Evolutionary conservation across 2,113 vertebrate species (phyloP).

Genomic region (Hydrochoerus hydrochaeris): DNA sequence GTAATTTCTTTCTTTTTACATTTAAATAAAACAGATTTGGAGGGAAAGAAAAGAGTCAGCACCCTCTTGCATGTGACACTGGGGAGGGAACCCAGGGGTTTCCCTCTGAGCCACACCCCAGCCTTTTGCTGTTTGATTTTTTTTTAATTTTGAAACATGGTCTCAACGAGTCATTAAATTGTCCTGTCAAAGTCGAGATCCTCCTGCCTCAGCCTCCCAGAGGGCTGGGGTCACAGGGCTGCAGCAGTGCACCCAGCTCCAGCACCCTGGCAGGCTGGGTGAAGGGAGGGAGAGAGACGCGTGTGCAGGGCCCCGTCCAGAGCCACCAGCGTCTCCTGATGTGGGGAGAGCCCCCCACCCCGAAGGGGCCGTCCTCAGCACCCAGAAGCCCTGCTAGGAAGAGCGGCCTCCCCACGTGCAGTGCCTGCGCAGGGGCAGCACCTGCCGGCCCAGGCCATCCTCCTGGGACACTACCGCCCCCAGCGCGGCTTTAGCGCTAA

Average conservation of each 20-base stretch:
- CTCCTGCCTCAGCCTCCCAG: neutral
- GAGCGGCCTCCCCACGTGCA: neutral
- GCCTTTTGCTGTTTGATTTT: neutral
- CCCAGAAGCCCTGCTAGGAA: neutral
- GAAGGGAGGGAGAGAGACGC: neutral
- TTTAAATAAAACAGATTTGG: no score
- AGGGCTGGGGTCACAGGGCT: neutral
- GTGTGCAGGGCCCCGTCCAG: neutral
- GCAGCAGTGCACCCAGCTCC: neutral
- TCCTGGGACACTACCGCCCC: conserved; percentile 39
- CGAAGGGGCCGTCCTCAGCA: neutral
- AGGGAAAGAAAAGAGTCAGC: neutral
- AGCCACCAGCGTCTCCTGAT: neutral
- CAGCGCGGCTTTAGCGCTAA: conserved; percentile 73
- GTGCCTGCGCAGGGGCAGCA: neutral
- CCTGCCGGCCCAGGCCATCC: neutral
- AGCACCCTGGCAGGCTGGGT: neutral
- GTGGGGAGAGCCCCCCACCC: neutral
- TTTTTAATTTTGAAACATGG: neutral
- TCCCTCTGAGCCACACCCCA: neutral
- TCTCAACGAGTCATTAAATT: neutral
- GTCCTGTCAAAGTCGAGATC: neutral
- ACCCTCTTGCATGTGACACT: neutral
- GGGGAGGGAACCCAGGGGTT: neutral
- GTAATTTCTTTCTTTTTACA: no score